Conservation (phyloP, 1,140 invertebrate species). For the Drosophila equinoxialis region DNA sequence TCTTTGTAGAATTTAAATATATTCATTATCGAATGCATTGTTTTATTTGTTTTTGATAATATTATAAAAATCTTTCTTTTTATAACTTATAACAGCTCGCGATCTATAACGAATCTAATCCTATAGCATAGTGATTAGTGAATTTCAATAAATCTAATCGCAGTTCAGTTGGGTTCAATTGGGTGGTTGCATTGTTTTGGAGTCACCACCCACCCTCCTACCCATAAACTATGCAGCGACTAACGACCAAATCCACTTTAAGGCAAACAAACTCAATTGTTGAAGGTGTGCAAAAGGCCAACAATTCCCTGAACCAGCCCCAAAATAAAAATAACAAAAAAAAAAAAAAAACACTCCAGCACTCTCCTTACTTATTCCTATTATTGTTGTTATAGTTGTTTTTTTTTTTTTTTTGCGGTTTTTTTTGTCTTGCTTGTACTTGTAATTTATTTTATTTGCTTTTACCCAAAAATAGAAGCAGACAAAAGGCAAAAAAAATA, state of each 20-base stretch:
- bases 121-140: neutral
- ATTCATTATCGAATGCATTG: too few species aligned
- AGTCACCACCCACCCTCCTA: neutral
- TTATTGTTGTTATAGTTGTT: slow-evolving; percentile 21
- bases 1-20: too few species aligned
- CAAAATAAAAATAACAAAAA: neutral
- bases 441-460: slow-evolving; percentile 62
- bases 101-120: neutral
- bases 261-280: slow-evolving; percentile 40
- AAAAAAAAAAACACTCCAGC: neutral
- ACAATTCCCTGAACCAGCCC: slow-evolving; percentile 9
- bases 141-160: slow-evolving; percentile 14
- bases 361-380: neutral
- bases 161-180: slow-evolving; percentile 26
- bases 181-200: neutral
- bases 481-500: slow-evolving; percentile 30
- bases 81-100: too few species aligned
- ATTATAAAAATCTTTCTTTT: too few species aligned
- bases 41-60: too few species aligned
- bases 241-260: slow-evolving; percentile 50
- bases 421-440: slow-evolving; percentile 38
- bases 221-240: slow-evolving; percentile 19
- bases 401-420: neutral
- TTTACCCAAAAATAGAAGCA: slow-evolving; percentile 32
- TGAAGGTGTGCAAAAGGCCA: slow-evolving; percentile 34